Evolutionary conservation across 2,797 vertebrate genomes (phyloP).

Genomic region (Xiphophorus birchmanni): DNA sequence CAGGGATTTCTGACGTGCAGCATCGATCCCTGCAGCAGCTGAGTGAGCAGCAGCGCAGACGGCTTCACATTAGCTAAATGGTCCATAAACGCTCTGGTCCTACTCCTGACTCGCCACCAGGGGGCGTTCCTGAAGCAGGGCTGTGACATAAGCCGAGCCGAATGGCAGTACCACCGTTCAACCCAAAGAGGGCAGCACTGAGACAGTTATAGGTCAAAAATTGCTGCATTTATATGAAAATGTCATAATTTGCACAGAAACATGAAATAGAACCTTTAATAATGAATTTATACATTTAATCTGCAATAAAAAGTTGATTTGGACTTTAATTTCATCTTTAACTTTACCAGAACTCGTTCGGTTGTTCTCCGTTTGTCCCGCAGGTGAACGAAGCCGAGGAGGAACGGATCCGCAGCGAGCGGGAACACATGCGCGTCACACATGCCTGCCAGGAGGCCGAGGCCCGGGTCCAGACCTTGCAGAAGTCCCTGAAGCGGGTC

Average conservation of each 20-base stretch:
- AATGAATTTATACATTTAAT: background rate
- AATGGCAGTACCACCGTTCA: no score
- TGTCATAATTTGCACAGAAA: no score
- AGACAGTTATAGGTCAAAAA: no score
- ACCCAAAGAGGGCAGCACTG: no score
- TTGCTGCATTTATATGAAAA: no score
- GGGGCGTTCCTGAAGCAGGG: no score
- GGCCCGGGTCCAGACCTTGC: slow-evolving; percentile 89
- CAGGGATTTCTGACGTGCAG: background rate
- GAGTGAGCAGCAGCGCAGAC: no score
- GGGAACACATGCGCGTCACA: slow-evolving; percentile 92
- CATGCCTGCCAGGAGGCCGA: slow-evolving; percentile 92
- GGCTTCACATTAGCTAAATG: no score
- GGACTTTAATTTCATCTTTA: background rate
- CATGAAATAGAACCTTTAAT: background rate
- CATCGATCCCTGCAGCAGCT: no score
- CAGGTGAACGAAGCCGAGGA: slow-evolving; percentile 96
- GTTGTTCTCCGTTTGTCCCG: background rate
- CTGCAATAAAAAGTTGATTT: background rate
- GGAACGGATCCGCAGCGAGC: slow-evolving; percentile 89
- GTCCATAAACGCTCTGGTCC: no score
- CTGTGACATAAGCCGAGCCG: no score
- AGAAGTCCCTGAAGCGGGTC: slow-evolving; percentile 90
- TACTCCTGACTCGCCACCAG: no score
- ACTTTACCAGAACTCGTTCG: background rate